Conservation (phyloP, 1,140 invertebrate species). For the Asobara japonica region DNA sequence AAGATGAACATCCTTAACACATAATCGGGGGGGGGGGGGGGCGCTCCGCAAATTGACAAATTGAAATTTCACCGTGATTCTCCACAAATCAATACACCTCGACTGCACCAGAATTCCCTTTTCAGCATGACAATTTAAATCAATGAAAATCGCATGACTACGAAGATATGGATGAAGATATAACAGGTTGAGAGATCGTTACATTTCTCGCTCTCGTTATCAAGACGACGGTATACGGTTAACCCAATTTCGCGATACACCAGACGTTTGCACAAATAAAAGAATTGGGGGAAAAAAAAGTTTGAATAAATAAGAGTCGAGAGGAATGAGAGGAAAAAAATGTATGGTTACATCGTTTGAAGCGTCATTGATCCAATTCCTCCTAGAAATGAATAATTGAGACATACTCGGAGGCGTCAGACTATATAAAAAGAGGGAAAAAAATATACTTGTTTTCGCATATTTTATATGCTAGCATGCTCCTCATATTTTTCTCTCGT, state of each 20-base stretch:
- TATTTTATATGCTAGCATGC: too few species aligned
- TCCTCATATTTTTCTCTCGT: too few species aligned
- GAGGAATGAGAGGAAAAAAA: conserved; percentile 16
- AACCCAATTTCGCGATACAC: not conserved
- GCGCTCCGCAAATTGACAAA: not conserved
- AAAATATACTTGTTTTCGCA: too few species aligned
- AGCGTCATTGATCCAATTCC: conserved; percentile 15
- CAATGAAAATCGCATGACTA: not conserved
- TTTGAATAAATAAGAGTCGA: conserved; percentile 14
- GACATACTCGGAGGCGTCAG: conserved; percentile 20
- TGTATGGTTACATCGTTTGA: not conserved
- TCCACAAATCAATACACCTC: not conserved
- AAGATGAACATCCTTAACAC: too few species aligned
- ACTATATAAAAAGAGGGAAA: not conserved
- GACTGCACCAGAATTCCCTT: not conserved
- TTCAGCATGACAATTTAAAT: not conserved
- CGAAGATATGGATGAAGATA: not conserved
- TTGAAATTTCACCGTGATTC: not conserved
- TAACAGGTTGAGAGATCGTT: conserved; percentile 1
- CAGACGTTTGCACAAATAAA: not conserved
- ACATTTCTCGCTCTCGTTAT: conserved; percentile 4
- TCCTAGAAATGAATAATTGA: conserved; percentile 19
- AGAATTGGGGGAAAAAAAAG: not conserved
- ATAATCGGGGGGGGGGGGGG: too few species aligned
- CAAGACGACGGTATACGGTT: not conserved